Percentiles rank a stretch among this genome's conserved stretches.
Evolutionary conservation across 2,888 invertebrate species (phyloP).

Genomic region (Isoperla grammatica): DNA sequence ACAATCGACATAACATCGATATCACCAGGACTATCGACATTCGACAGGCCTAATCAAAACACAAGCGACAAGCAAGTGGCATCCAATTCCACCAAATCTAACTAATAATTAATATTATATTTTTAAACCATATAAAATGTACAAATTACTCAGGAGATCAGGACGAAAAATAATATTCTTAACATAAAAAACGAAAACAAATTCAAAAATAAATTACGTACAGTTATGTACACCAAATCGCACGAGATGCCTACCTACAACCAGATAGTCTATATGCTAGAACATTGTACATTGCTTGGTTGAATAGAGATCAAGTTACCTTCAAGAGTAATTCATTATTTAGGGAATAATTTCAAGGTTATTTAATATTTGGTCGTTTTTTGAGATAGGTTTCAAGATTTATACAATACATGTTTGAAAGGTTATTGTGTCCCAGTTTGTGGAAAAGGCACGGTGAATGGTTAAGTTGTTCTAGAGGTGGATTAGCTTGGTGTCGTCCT

Average conservation of each 20-base stretch:
- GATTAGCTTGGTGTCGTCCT: conserved; percentile 10
- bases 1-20: no score
- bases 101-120: not conserved
- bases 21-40: not conserved
- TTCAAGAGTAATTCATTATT: not conserved
- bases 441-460: no score
- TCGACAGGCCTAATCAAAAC: not conserved
- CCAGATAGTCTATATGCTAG: conserved; percentile 13
- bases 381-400: no score
- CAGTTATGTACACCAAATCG: conserved; percentile 24
- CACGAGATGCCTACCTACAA: conserved; percentile 17
- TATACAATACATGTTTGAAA: no score
- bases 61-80: conserved; percentile 1
- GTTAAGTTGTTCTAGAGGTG: not conserved
- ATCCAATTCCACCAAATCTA: not conserved
- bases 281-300: conserved; percentile 16
- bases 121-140: conserved; percentile 6
- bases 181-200: conserved; percentile 25
- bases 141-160: conserved; percentile 22
- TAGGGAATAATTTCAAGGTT: conserved; percentile 18
- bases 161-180: conserved; percentile 20
- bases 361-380: not conserved
- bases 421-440: no score
- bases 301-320: no score
- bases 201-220: conserved; percentile 27